Base-by-base conservation (phyloP, 2,888 invertebrate species). In the Agrotis clavis region DNA sequence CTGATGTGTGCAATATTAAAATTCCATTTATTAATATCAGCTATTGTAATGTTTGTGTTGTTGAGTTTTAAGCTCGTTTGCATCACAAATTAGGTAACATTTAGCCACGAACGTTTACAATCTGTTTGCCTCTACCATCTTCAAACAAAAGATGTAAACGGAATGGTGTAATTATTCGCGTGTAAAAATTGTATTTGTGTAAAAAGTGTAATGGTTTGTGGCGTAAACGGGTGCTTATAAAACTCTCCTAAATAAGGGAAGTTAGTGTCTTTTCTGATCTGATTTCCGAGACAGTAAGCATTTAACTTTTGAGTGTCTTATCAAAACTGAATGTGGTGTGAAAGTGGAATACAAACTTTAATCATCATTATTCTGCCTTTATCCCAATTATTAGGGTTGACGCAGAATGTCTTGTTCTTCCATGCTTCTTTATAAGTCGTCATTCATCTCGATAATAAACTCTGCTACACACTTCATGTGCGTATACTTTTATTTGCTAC, bases 1-100 rank as follows among this genome's bases (percentile, higher is more conserved):
- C 21, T 47, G 35, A 18, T 30, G n/a, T 35, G 70, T 77, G 57
- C 14, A 45, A 76, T 67, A 50, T 18, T 54, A 35, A 19, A 74
- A 54, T 25, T 47, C n/a, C 18, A 54, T 56, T 41, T 41, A 54
- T n/a, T 53, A 75, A 35, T 72, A 61, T 5, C 30, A 64, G 13
- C 14, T 7, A 48, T 48, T 74, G 50, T 50, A 30, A 7, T 51
- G 35, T 57, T 3, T 51, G 4, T 74, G n/a, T 30, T 41, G 6
- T 45, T 45, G 5, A 2, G n/a, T 69, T 18, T n/a, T 30, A 0
- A 1, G 11, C n/a, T 56, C n/a, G 56, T n/a, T 56, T n/a, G 13
- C 13, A n/a, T 13, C 30, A 57, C 54, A 35, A n/a, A 57, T 13
- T 5, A 14, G 56, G 30, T 35, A 35, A 13, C 35, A 6, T 35